Base-by-base conservation (phyloP, 2,113 vertebrate genomes). In the Sinocyclocheilus grahami region DNA sequence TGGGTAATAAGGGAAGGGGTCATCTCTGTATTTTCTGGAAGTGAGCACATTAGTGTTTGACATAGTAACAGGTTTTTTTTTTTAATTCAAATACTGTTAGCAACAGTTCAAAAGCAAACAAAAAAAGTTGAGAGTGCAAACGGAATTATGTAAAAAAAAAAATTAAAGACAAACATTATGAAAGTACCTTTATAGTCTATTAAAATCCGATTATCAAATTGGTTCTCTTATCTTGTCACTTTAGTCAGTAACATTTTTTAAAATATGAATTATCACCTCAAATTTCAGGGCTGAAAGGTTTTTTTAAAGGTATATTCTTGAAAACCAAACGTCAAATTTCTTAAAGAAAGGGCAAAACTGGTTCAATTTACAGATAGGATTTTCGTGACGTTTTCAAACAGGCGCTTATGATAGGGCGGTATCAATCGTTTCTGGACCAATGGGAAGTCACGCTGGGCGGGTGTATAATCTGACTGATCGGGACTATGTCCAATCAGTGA, bases 391-490 rank as follows among this genome's bases (percentile, higher is more conserved):
- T 69, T 2, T 33, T 16, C 48, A 20, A 63, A 3, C 22, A 55
- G 22, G 78, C 55, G 10, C 24, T 22, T 51, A 22, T 39, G 6
- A 42, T 3, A 27, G 10, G 11, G 80, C 20, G 63, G 27, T 53
- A 0, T 84, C 84, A 87, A 85, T 65, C 75, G 3, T 0, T 2
- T 10, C 0, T 2, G 0, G n/a, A 1, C 94, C 92, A 93, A 94
- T 95, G 39, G 51, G 0, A 48, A 6, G 0, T 6, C 4, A 8
- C 0, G 0, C 0, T 87, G 77, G 92, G 91, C 86, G 69, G 88
- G 92, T 87, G 30, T 20, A 48, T 37, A 0, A 5, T 12, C 10
- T 92, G 91, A 94, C 75, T 92, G 94, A 95, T 86, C 77, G 90
- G 5, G n/a, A 0, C 7, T n/a, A n/a, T n/a, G n/a, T n/a, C n/a